phyloP scores from a whole-genome alignment of 2,888 invertebrate genomes.

The Spatulosminthurus flaviceps region DNA sequence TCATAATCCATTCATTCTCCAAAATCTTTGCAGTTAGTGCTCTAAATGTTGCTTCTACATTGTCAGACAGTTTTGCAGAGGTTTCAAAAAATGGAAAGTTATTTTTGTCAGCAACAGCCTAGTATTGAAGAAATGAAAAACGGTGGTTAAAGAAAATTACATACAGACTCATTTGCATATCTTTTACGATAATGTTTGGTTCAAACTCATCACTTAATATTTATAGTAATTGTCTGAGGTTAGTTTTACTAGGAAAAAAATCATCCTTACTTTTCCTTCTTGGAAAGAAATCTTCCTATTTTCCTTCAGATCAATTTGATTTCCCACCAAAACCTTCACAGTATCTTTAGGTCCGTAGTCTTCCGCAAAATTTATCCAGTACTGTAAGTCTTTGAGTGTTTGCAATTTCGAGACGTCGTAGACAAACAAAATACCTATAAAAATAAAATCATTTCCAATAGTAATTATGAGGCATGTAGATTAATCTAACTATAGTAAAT shows the following conservation, averaged over 20 bases:
- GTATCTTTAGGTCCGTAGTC: constrained; percentile 58
- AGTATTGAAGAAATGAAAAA: background rate
- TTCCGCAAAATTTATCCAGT: constrained; percentile 61
- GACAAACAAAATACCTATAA: constrained; percentile 57
- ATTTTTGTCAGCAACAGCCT: constrained; percentile 57
- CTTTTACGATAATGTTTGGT: constrained; percentile 13
- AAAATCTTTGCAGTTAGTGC: constrained; percentile 57
- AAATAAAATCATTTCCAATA: background rate
- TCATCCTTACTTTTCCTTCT: constrained; percentile 59
- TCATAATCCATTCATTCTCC: constrained; percentile 56
- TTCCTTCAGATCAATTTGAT: constrained; percentile 58
- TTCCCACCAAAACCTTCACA: constrained; percentile 60
- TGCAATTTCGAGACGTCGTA: constrained; percentile 59
- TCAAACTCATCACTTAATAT: background rate
- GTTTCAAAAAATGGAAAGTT: constrained; percentile 60
- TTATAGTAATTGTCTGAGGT: too few species aligned
- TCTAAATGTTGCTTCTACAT: constrained; percentile 58
- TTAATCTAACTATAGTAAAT: too few species aligned
- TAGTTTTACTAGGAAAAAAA: too few species aligned
- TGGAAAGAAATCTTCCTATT: constrained; percentile 50
- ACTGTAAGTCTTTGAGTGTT: constrained; percentile 56
- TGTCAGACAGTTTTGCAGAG: constrained; percentile 61
- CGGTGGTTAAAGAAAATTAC: background rate
- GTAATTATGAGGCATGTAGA: constrained; percentile 13
- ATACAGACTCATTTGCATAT: too few species aligned